A percentile compares a stretch with the other conserved stretches of the same genome.
Evolutionary conservation across 2,113 vertebrate genomes (phyloP).

Genomic region (Xiphophorus couchianus): DNA sequence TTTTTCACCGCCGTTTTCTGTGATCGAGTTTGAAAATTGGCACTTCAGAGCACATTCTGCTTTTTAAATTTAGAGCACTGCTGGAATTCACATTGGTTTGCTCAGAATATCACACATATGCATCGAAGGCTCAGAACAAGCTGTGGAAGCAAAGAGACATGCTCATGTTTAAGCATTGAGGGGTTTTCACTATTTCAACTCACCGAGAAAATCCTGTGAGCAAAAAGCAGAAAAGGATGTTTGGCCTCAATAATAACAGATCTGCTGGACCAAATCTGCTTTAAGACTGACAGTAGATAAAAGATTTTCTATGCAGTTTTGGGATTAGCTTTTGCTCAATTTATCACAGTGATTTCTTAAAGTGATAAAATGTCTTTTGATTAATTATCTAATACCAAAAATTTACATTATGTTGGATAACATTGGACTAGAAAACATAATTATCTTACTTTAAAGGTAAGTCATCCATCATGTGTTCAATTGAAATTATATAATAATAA

Average conservation of each 20-base stretch:
- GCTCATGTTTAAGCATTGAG: conserved; percentile 21
- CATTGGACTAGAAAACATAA: background rate
- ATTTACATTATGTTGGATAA: background rate
- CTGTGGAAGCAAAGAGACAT: conserved; percentile 21
- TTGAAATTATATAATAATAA: background rate
- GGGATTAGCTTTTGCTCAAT: background rate
- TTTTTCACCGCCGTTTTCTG: conserved; percentile 48
- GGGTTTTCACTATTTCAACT: conserved; percentile 16
- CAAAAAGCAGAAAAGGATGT: conserved; percentile 13
- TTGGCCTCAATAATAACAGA: conserved; percentile 28
- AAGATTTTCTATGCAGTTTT: background rate
- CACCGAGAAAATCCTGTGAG: conserved; percentile 20
- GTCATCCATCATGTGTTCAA: no score
- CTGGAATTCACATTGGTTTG: conserved; percentile 22
- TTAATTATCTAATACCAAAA: background rate
- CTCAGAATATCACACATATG: conserved; percentile 27
- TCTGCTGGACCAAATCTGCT: conserved; percentile 3
- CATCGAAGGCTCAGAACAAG: conserved; percentile 15
- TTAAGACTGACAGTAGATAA: conserved; percentile 9
- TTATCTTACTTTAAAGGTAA: background rate
- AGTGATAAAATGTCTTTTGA: background rate
- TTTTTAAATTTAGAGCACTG: conserved; percentile 41
- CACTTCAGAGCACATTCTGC: conserved; percentile 27
- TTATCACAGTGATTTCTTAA: background rate
- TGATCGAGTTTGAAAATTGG: conserved; percentile 38